Evolutionary conservation across 2,113 vertebrate species (phyloP), one percentile per base, ranked within the genome.

Genomic region (Apteryx mantelli): DNA sequence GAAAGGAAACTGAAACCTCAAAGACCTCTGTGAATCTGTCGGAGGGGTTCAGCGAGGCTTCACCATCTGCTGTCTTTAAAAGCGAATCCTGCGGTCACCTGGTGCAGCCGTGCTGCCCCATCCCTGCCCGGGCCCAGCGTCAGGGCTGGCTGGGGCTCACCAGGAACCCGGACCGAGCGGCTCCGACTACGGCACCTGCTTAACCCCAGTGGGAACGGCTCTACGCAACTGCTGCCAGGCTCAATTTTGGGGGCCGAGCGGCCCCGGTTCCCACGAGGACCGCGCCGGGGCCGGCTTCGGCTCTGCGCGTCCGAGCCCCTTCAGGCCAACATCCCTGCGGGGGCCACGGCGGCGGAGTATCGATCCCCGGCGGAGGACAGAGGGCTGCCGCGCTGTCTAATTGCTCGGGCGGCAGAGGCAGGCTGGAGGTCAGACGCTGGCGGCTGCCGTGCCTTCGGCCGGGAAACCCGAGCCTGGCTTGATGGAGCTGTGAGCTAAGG

Each of bases 401-500:
- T 42, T 50, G 89, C 78, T 56, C 15, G 13, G 5, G 32, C 76
- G 78, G 52, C 1, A 52, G 68, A 65, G 44, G 44, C 65, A 65
- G 73, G 64, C 69, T 58, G 83, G 81, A 93, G 91, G 88, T 76
- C 86, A 91, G 79, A 19, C 0, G 1, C 34, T 21, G 40, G 77
- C 96, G 92, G 94, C 56, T 68, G 64, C 85, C 85, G 24, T 48
- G 82, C 25, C 88, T 86, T 83, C 82, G 91, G 88, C 83, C 77
- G 40, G 83, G 96, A 95, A 95, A 97, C 88, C 52, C 4, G 94
- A 97, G 92, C 92, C 88, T 1, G 13, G 42, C 74, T 73, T 79
- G 83, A 92, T 85, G 83, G 88, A 89, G 36, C 86, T 63, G 9
- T 79, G 92, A 95, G 73, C 91, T 76, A 71, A 90, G 52, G 61